These are phyloP conservation scores for Bubo blakistoni DNA, from an alignment of 2,113 vertebrate species.

Conservation along the genomic window DNA sequence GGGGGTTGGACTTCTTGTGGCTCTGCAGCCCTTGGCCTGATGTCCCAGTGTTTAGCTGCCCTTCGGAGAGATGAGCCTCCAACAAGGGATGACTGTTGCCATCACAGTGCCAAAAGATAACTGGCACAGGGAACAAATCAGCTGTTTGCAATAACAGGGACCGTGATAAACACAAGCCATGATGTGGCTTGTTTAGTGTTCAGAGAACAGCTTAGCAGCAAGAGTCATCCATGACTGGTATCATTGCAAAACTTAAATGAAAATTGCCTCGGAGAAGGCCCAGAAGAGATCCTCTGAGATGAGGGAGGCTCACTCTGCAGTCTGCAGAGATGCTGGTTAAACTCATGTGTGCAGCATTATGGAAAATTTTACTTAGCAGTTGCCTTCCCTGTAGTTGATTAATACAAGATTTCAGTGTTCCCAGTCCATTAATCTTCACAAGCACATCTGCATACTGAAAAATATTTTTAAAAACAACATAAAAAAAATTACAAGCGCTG, in stretches of 20 bases:
- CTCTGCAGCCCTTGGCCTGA: background rate
- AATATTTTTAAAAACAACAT: constrained; percentile 17
- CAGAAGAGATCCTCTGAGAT: background rate
- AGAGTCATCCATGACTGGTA: background rate
- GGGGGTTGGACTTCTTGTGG: background rate
- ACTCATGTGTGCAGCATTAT: background rate
- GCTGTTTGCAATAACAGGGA: background rate
- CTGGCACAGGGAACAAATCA: background rate
- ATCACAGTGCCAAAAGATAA: background rate
- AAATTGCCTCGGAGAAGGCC: background rate
- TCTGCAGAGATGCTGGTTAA: background rate
- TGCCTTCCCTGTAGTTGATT: constrained; percentile 26
- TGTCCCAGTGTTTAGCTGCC: rapidly evolving
- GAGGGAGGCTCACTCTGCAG: background rate
- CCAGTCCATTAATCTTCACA: constrained; percentile 39
- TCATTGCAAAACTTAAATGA: background rate
- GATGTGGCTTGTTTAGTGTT: background rate
- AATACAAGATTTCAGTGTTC: constrained; percentile 35
- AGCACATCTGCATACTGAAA: constrained; percentile 26
- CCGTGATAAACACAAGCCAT: background rate
- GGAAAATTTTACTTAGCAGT: constrained; percentile 19
- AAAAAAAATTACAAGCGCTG: background rate
- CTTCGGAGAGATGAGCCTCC: background rate
- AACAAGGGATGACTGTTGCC: background rate
- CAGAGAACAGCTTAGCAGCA: background rate